phyloP scores from a whole-genome alignment of 2,113 vertebrate species.

The Andinoacara biseriatus region DNA sequence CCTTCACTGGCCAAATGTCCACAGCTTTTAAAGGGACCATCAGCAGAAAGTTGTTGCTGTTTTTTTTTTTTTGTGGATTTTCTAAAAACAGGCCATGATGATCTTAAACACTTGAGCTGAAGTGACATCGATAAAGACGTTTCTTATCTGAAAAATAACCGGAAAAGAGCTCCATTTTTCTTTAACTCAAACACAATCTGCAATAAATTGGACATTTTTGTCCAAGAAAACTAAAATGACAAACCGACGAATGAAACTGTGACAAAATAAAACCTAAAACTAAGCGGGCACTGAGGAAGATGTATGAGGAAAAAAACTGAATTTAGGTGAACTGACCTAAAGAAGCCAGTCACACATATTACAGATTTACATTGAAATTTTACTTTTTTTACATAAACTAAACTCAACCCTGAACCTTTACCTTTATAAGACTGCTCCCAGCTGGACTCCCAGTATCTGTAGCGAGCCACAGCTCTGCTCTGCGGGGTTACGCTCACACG shows the following conservation, averaged over 20 bases:
- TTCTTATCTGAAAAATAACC: rapidly evolving
- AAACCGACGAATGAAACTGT: rapidly evolving
- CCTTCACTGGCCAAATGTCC: no score
- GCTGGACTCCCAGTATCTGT: no score
- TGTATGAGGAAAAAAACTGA: background rate
- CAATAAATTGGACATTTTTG: no score
- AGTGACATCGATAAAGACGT: background rate
- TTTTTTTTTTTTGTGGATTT: no score
- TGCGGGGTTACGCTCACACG: background rate
- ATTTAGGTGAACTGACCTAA: background rate
- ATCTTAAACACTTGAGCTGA: background rate
- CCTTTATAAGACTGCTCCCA: background rate
- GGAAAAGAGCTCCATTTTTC: background rate
- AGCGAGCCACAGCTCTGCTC: background rate
- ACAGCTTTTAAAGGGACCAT: background rate
- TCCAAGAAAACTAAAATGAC: rapidly evolving
- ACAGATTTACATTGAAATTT: background rate
- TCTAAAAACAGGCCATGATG: background rate
- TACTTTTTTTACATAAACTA: background rate
- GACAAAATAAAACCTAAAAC: background rate
- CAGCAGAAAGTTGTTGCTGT: no score
- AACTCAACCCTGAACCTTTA: background rate
- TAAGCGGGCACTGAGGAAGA: no score
- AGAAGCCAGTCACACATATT: background rate
- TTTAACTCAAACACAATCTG: background rate